phyloP scores from a whole-genome alignment of 2,888 invertebrate species.

The Plagodis pulveraria region DNA sequence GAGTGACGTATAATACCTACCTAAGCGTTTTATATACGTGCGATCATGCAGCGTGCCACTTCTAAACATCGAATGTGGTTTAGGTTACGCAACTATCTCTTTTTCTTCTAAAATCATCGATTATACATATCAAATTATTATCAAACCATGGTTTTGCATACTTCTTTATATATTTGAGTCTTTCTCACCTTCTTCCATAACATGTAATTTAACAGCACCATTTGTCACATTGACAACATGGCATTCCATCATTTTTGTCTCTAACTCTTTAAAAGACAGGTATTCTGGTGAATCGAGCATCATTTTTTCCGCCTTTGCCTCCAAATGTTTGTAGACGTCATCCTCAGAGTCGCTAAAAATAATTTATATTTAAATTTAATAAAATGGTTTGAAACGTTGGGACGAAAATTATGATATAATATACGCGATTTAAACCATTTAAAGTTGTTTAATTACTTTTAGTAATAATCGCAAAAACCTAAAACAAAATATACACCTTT shows the following conservation, averaged over 20 bases:
- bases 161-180: background rate
- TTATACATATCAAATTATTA: background rate
- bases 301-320: constrained; percentile 53
- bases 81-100: no score
- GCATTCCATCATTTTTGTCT: constrained; percentile 69
- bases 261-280: constrained; percentile 62
- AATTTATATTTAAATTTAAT: background rate
- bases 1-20: no score
- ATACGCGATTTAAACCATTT: no score
- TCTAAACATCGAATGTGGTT: no score
- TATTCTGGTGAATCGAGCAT: constrained; percentile 71
- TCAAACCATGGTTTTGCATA: background rate
- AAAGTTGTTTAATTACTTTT: no score
- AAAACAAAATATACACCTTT: constrained; percentile 45
- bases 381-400: background rate
- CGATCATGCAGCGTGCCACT: no score
- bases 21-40: no score
- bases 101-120: background rate
- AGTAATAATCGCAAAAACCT: no score
- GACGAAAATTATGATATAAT: no score
- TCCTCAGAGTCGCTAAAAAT: constrained; percentile 62
- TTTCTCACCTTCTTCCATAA: constrained; percentile 69
- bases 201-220: constrained; percentile 69
- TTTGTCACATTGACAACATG: constrained; percentile 42
- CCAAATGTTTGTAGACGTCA: constrained; percentile 56